Evolutionary conservation across 2,797 vertebrate genomes (phyloP), one percentile per base, ranked within the genome.

Genomic region (Erithacus rubecula): DNA sequence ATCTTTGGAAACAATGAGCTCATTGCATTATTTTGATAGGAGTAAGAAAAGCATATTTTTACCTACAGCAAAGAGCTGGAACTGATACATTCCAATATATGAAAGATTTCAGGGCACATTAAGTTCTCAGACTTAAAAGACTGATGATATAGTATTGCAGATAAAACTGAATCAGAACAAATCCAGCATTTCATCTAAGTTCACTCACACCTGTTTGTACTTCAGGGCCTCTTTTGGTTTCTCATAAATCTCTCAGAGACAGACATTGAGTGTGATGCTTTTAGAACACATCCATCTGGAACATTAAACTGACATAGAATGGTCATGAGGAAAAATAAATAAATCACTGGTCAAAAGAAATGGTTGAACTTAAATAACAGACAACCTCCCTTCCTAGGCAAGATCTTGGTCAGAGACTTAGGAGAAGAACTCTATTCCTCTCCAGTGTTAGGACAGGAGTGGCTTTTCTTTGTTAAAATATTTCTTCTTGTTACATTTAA

Each of bases 11-110:
- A 90, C 30, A 95, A 82, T 60, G 76, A 80, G 26, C 76, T 87
- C 65, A 34, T 74, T 70, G 44, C 18, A 46, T 52, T 86, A 74
- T 84, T 95, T 92, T 23, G 13, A 23, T 18, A 12, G 46, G 90
- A 95, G 72, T 69, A 91, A 76, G 37, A 80, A 72, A 94, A 89
- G 14, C 27, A 23, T 59, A 75, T 85, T 85, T 85, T 93, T 90
- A 83, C 51, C 24, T 77, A 75, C 69, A 49, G 88, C 5, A 63
- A 71, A 92, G 27, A 89, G 37, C 46, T 90, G 49, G 58, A 93
- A 90, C 60, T 17, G 53, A 93, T 47, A 80, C 8, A 41, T 75
- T 95, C 58, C 62, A 86, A 82, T 77, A 39, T 44, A 27, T 43
- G 29, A 80, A 87, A 78, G 68, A 81, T 41, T 87, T 74, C 19